Evolutionary conservation across 2,888 invertebrate genomes (phyloP).

Genomic region (Dicycla oo): DNA sequence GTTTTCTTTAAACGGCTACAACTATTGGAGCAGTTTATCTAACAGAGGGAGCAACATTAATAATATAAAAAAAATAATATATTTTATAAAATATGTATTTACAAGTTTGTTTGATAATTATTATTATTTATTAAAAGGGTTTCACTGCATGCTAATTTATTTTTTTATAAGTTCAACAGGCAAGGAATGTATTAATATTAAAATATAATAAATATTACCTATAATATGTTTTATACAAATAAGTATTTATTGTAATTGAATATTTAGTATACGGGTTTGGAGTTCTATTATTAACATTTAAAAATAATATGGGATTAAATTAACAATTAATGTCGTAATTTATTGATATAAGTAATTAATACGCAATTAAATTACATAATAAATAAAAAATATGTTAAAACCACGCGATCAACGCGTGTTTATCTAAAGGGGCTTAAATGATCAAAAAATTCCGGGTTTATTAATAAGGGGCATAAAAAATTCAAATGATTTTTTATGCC

Average conservation of each 20-base stretch:
- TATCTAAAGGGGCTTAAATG: not conserved
- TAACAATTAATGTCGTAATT: not conserved
- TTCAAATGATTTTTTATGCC: not conserved
- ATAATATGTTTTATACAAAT: not conserved
- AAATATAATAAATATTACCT: not conserved
- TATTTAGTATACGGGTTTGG: not conserved
- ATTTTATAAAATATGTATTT: not conserved
- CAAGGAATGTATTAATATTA: not conserved
- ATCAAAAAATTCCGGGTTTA: no score
- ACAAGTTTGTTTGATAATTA: not conserved
- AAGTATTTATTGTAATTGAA: not conserved
- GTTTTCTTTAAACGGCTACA: not conserved
- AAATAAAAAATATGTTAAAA: not conserved
- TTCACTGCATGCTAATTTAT: conserved; percentile 15
- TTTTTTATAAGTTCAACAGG: not conserved
- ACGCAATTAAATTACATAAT: not conserved
- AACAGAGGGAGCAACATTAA: conserved; percentile 7
- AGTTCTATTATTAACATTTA: conserved; percentile 19
- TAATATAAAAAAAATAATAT: not conserved
- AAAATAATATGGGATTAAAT: conserved; percentile 11
- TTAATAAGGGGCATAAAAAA: no score
- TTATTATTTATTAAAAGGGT: conserved; percentile 9
- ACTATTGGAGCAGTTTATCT: conserved; percentile 13
- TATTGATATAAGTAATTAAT: not conserved
- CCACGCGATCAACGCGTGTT: no score